Evolutionary conservation across 2,113 vertebrate genomes (phyloP), one percentile per base, ranked within the genome.

Genomic region (Corythaixoides concolor): DNA sequence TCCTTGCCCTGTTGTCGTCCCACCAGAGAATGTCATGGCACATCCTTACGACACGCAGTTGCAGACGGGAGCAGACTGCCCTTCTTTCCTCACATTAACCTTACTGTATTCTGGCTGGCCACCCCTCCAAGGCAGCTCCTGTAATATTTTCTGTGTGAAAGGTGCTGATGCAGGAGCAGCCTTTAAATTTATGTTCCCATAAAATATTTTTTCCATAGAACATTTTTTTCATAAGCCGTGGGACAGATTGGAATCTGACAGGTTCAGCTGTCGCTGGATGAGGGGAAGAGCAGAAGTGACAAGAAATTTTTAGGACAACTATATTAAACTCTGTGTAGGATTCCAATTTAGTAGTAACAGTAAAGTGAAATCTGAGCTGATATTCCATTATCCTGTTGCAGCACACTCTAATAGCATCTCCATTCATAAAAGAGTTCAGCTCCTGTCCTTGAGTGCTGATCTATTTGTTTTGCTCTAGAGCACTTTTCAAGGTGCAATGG

Each of bases 231-330:
- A 30, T 87, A 60, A 88, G 62, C 87, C 3, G 0, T 41, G 53
- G 84, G 91, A 87, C 94, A 97, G 87, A 89, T 88, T 94, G 89
- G 66, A 93, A 92, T 95, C 47, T 89, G 89, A 85, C 81, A 94
- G 10, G 15, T 85, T 96, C 94, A 94, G 89, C 87, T 97, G 91
- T 93, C 0, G 0, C 77, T 88, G 90, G 90, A 60, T 84, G 83
- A 95, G 70, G 59, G 82, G 52, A 92, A 90, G 83, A 90, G 80
- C 82, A 94, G 90, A 88, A 93, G 70, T 5, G 35, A 85, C 67
- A 74, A 69, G 79, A 88, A 83, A 82, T 93, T 95, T 95, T 95
- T 90, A 82, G 95, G 79, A 91, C 60, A 67, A 70, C 88, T 97
- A 92, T 83, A 94, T 96, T 96, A 94, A 93, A 88, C 79, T 92